These are phyloP conservation scores for Ctenicera cuprea DNA, from an alignment of 2,888 invertebrate genomes.

Conservation along the genomic window DNA sequence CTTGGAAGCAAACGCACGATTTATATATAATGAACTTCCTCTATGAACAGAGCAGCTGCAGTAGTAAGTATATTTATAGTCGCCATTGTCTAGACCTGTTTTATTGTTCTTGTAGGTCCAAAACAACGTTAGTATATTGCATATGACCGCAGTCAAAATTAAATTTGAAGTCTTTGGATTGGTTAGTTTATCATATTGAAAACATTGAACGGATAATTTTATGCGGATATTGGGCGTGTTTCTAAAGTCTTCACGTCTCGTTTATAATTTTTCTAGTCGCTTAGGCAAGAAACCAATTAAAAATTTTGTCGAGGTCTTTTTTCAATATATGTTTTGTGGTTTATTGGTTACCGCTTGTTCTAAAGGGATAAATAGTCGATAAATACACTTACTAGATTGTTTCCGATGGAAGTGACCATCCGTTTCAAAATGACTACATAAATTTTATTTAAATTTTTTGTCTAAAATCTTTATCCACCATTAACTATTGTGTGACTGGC, in stretches of 20 bases:
- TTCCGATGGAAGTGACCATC: neutral
- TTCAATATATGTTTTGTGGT: conserved; percentile 2
- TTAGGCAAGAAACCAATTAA: conserved; percentile 20
- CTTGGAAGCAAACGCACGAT: conserved; percentile 35
- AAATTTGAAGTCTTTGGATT: neutral
- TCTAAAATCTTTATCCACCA: neutral
- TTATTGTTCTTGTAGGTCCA: conserved; percentile 22
- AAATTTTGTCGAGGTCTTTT: neutral
- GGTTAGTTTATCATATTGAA: neutral
- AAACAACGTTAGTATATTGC: conserved; percentile 9
- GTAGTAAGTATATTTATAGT: conserved; percentile 43
- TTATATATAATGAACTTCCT: conserved; percentile 34
- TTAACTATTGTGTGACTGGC: neutral
- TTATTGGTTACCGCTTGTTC: neutral
- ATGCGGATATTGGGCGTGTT: conserved; percentile 9
- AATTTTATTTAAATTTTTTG: conserved; percentile 1
- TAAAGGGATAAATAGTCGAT: neutral
- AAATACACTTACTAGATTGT: conserved; percentile 2
- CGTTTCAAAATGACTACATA: neutral
- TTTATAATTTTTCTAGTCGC: neutral
- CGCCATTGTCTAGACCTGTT: conserved; percentile 39
- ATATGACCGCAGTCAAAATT: conserved; percentile 9
- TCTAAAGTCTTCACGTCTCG: neutral
- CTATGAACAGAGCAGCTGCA: conserved; percentile 31
- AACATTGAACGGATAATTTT: neutral